phyloP scores from a whole-genome alignment of 1,140 invertebrate species.

The Drosophila sucinea region DNA sequence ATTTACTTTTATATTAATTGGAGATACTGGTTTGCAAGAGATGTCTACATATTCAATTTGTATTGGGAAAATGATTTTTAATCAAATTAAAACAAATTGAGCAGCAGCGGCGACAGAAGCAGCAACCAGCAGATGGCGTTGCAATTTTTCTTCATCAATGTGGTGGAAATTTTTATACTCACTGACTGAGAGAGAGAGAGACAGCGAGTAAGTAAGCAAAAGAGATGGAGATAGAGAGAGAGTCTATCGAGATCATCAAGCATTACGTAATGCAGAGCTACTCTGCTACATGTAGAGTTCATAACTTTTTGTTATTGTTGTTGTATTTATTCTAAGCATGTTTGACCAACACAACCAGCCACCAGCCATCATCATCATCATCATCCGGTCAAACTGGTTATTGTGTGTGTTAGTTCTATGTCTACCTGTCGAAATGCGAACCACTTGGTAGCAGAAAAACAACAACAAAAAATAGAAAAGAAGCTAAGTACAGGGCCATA shows the following conservation, averaged over 20 bases:
- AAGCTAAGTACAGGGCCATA: neutral
- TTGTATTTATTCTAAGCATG: conserved; percentile 5
- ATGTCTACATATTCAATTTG: neutral
- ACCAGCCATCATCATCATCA: neutral
- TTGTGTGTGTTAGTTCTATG: conserved; percentile 10
- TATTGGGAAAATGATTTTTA: neutral
- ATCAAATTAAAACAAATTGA: neutral
- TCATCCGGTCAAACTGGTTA: conserved; percentile 12
- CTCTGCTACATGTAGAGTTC: neutral
- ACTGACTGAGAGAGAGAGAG: neutral
- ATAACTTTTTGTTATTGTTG: conserved; percentile 5
- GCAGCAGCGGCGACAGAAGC: neutral
- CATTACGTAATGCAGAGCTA: conserved; percentile 6
- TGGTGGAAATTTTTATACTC: conserved; percentile 4
- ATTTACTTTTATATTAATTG: neutral
- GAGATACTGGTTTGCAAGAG: neutral
- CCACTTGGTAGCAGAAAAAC: neutral
- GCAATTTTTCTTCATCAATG: conserved; percentile 4
- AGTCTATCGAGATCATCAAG: conserved; percentile 9
- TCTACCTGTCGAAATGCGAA: conserved; percentile 7
- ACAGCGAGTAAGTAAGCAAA: neutral
- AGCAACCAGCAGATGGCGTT: neutral
- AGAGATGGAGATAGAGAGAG: neutral
- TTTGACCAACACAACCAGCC: conserved; percentile 4
- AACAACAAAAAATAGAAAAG: neutral